These are phyloP conservation scores for Mionectes olivaceus DNA, from an alignment of 2,797 vertebrate genomes.

Conservation along the genomic window DNA sequence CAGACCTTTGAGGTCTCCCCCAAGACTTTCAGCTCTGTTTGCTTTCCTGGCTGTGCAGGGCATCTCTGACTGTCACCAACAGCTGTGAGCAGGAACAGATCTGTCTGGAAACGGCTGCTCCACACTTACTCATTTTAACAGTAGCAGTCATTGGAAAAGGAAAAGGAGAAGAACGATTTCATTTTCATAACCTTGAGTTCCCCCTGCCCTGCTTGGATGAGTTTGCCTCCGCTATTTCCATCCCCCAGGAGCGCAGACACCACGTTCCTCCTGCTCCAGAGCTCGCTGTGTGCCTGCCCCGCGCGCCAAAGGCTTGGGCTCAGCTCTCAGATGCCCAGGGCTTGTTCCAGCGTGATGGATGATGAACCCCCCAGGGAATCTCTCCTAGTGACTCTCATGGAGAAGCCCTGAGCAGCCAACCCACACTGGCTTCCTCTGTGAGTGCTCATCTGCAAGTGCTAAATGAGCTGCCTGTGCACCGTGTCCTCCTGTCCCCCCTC, in stretches of 20 bases:
- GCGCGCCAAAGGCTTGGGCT: rapidly evolving
- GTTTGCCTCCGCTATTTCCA: not conserved
- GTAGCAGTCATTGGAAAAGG: conserved; percentile 30
- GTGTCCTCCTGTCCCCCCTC: not conserved
- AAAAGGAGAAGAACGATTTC: conserved; percentile 64
- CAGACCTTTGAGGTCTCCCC: not conserved
- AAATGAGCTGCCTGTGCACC: not conserved
- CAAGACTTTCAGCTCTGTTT: not conserved
- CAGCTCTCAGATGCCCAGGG: not conserved
- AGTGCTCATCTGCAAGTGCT: not conserved
- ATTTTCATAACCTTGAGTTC: conserved; percentile 64
- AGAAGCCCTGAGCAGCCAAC: not conserved
- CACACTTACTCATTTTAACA: conserved; percentile 60
- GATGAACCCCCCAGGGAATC: not conserved
- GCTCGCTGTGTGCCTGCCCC: not conserved
- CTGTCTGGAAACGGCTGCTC: conserved; percentile 19
- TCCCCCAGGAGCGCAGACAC: not conserved
- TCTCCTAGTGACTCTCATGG: not conserved
- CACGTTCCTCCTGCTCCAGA: not conserved
- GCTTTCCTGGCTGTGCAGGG: not conserved
- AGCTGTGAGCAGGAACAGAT: conserved; percentile 14
- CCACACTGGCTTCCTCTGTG: not conserved
- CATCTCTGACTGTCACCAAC: not conserved
- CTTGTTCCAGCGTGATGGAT: not conserved
- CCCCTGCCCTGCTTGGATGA: conserved; percentile 24